Conservation (phyloP, 2,888 invertebrate species). For the Caenorhabditis sinica region DNA sequence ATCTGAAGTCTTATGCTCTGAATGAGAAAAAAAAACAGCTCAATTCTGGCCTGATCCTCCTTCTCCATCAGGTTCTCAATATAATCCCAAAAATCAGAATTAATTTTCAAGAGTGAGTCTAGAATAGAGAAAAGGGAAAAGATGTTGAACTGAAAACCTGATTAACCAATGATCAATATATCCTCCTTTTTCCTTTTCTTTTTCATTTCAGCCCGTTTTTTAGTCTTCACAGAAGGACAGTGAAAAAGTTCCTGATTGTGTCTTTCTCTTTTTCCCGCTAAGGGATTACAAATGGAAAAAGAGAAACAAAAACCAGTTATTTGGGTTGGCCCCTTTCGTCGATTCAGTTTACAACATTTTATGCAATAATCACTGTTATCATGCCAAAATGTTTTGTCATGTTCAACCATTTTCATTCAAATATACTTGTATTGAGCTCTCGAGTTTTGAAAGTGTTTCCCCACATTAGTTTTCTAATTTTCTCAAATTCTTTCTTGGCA, state of each 20-base stretch:
- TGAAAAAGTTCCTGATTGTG: conserved; percentile 8
- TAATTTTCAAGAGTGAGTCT: conserved; percentile 31
- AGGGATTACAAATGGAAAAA: conserved; percentile 22
- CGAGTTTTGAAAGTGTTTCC: no score
- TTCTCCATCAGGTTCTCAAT: not conserved
- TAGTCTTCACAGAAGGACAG: not conserved
- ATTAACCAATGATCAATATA: conserved; percentile 5
- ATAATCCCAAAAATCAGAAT: conserved; percentile 10
- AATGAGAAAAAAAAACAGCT: conserved; percentile 15
- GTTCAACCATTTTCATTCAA: not conserved
- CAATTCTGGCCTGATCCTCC: conserved; percentile 4
- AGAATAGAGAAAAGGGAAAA: not conserved
- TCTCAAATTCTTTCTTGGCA: not conserved
- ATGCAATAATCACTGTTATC: conserved; percentile 43
- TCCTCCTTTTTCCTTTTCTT: not conserved
- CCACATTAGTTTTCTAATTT: not conserved
- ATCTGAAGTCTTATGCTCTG: conserved; percentile 3
- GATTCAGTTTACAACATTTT: conserved; percentile 36
- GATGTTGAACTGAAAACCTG: not conserved
- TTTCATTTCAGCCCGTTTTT: no score
- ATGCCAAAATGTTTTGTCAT: not conserved
- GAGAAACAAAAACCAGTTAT: conserved; percentile 37
- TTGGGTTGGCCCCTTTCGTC: not conserved
- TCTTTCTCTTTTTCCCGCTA: not conserved
- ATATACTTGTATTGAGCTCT: no score